phyloP scores from a whole-genome alignment of 37 sponge, comb jelly and placozoan species.

The Chondrilla cf. caribensis region DNA sequence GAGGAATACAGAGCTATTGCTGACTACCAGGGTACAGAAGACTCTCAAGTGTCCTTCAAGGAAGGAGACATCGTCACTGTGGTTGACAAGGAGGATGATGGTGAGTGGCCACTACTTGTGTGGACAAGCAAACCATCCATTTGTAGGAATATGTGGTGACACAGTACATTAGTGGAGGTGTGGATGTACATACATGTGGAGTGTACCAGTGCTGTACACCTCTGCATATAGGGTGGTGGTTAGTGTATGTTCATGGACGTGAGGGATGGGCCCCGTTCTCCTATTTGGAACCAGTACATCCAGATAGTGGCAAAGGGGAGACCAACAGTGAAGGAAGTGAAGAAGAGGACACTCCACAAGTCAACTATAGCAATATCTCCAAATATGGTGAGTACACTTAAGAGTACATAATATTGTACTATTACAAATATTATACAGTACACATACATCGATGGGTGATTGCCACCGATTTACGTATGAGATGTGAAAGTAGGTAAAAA shows the following conservation, averaged over 20 bases:
- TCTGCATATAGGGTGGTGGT: conserved; percentile 77
- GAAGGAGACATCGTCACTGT: conserved; percentile 67
- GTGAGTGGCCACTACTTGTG: conserved; percentile 36
- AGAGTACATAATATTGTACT: too few species aligned
- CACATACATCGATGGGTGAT: too few species aligned
- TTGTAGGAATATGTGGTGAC: too few species aligned
- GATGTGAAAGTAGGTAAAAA: too few species aligned
- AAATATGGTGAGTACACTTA: conserved; percentile 14
- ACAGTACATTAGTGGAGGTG: too few species aligned
- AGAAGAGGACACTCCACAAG: conserved; percentile 12
- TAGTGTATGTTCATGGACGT: conserved; percentile 52
- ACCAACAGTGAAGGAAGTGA: neutral
- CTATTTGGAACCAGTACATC: conserved; percentile 55
- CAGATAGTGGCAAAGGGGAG: neutral
- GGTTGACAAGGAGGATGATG: conserved; percentile 81
- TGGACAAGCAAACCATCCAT: too few species aligned
- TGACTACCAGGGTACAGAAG: conserved; percentile 57
- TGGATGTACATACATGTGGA: too few species aligned
- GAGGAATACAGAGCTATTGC: conserved; percentile 63
- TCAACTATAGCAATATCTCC: neutral
- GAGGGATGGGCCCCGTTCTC: conserved; percentile 86
- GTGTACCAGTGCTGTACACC: neutral
- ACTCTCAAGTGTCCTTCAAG: conserved; percentile 70
- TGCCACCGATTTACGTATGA: too few species aligned
- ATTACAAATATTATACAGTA: too few species aligned